These are phyloP conservation scores for Lytechinus variegatus DNA, from an alignment of 35 echinoderm and acorn worm genomes.

Conservation along the genomic window DNA sequence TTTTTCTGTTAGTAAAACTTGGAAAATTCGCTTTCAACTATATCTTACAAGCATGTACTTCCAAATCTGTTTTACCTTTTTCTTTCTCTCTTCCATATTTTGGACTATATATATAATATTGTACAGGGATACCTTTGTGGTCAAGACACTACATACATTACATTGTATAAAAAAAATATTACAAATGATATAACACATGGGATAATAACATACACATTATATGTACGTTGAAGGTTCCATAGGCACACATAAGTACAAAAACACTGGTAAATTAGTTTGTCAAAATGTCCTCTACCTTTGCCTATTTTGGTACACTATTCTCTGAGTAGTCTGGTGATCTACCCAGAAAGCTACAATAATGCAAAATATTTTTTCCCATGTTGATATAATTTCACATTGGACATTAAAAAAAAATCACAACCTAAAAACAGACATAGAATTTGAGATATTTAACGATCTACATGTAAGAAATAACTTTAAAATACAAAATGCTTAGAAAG, in stretches of 20 bases:
- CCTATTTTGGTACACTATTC: background rate
- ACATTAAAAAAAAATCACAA: background rate
- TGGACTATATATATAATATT: slow-evolving; percentile 7
- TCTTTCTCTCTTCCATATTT: slow-evolving; percentile 2
- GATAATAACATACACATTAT: background rate
- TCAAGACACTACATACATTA: background rate
- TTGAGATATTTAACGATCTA: background rate
- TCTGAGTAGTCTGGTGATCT: background rate
- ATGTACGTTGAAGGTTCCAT: background rate
- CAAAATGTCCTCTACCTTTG: background rate
- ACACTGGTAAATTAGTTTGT: background rate
- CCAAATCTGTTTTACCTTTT: background rate
- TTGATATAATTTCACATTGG: background rate
- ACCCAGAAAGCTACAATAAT: background rate
- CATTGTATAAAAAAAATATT: background rate
- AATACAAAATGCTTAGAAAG: background rate
- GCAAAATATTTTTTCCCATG: background rate
- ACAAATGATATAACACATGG: background rate
- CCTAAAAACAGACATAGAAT: background rate
- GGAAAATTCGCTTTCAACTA: background rate
- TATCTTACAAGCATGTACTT: background rate
- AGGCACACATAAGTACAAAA: slow-evolving; percentile 17
- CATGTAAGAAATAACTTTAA: background rate
- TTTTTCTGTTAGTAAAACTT: slow-evolving; percentile 7
- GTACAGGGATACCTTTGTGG: background rate